Base-by-base conservation (phyloP, 2,797 vertebrate genomes). In the Sebastes hopkinsi region DNA sequence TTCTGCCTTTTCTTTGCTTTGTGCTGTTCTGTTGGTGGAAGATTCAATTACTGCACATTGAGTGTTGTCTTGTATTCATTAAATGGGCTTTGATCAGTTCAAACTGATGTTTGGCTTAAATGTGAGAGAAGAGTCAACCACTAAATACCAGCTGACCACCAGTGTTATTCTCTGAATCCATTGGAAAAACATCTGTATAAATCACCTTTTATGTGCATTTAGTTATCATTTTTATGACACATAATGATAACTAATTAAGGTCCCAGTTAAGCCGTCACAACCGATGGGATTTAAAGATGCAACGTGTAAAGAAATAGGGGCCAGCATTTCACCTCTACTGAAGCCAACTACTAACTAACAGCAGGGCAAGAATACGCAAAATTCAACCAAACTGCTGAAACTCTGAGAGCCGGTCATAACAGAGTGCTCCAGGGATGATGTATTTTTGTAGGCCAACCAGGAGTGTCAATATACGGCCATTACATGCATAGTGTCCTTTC, bases 1-100 rank as follows among this genome's bases (percentile, higher is more conserved):
- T 50, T 78, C 64, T 72, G 76, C 67, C 70, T 85, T 79, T 54
- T 59, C 46, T 86, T 75, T 67, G 71, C 69, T 59, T 13, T 88
- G 52, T 76, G 25, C 74, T 79, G 61, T 67, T 34, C 32, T 77
- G 14, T 70, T 29, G 59, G 50, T 67, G 67, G 32, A 65, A 73
- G 23, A 78, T 69, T 59, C 8, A 27, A 27, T 25, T 25, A 8
- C n/a, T 23, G 12, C 3, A 68, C 18, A 22, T 14, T 46, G 29
- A 70, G 6, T 27, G 30, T 38, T 18, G 11, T 36, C 20, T 65
- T 64, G 9, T 38, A 9, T 23, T 23, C 56, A 52, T 36, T n/a
- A 16, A 52, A 55, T 4, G 8, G 30, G 50, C 13, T 65, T n/a
- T 30, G 23, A 52, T 64, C 6, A n/a, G 6, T 12, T 56, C 3